Percentiles rank a stretch among this genome's conserved stretches.
Evolutionary conservation across 2,797 vertebrate genomes (phyloP).

Genomic region (Champsocephalus esox): DNA sequence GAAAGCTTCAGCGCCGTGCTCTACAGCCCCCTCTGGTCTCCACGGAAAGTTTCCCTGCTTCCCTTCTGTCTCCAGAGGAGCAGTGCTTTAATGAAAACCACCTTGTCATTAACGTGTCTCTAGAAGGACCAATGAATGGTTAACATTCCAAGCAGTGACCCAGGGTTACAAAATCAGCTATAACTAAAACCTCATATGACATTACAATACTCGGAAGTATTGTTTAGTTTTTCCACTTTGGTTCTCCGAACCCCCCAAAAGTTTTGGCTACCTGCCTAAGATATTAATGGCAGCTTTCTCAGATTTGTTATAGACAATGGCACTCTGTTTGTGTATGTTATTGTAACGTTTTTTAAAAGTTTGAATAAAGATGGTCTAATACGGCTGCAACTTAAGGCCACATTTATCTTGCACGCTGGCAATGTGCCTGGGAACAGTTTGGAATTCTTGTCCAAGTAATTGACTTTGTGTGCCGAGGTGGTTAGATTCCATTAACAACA

Average conservation of each 20-base stretch:
- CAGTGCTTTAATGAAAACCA: conserved; percentile 79
- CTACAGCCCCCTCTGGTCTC: conserved; percentile 59
- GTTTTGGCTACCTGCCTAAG: conserved; percentile 56
- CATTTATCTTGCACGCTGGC: conserved; percentile 53
- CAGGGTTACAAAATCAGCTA: conserved; percentile 46
- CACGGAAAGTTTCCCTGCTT: conserved; percentile 51
- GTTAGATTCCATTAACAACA: conserved; percentile 53
- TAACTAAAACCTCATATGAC: conserved; percentile 66
- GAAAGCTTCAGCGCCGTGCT: conserved; percentile 29
- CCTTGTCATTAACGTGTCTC: conserved; percentile 71
- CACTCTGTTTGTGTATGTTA: conserved; percentile 66
- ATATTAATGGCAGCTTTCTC: conserved; percentile 60
- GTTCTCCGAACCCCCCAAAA: conserved; percentile 25
- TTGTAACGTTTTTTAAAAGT: conserved; percentile 38
- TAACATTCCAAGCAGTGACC: conserved; percentile 71
- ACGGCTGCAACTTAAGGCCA: conserved; percentile 27
- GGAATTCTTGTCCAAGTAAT: conserved; percentile 35
- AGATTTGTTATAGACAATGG: conserved; percentile 61
- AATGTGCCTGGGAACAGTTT: conserved; percentile 31
- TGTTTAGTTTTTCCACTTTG: conserved; percentile 51
- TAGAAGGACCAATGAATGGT: conserved; percentile 64
- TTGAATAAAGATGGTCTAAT: conserved; percentile 48
- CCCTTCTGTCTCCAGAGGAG: conserved; percentile 54
- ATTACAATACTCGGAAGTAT: conserved; percentile 58
- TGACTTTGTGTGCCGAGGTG: conserved; percentile 26